Evolutionary conservation across 2,797 vertebrate species (phyloP), one percentile per base, ranked within the genome.

Genomic region (Lagodon rhomboides): DNA sequence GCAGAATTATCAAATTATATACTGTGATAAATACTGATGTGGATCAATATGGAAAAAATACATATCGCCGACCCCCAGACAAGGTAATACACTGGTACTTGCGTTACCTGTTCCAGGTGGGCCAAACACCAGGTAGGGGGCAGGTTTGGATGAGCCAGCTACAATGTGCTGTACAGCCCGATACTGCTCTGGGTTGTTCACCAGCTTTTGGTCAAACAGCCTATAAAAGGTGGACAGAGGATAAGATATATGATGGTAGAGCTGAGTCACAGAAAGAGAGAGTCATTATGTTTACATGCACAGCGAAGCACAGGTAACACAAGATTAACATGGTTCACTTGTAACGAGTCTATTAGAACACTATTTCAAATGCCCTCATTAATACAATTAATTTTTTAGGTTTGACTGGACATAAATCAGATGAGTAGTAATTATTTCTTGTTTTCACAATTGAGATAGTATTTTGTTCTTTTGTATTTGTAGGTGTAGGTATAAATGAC

Each of bases 41-140:
- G 30, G 30, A 34, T 34, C 43, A 15, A 44, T 3, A 3, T 12
- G 43, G 12, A 44, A 12, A 44, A 44, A 44, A 15, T 44, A 15
- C 30, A 34, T 34, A 34, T 7, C 1, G 30, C 30, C 6, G 0
- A 34, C 7, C 7, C 34, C 8, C 8, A 34, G 0, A 54, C 0
- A 3, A 5, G 30, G 1, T 25, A 0, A 11, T 25, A 1, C 30
- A 0, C 18, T 53, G 22, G 53, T 68, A 15, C 18, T 47, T 55
- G 58, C 8, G 27, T 59, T 89, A 94, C 94, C 98, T 0, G 98
- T 99, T 53, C 98, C 98, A 0, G 98, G 98, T n/a, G 98, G 98
- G 0, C 98, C 98, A 34, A 99, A 99, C 80, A 99, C 93, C 86
- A 99, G 92, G 88, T 99, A 99, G 0, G 98, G 98, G 8, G 98